phyloP scores from a whole-genome alignment of 1,140 invertebrate species.

The Zaprionus vittiger region DNA sequence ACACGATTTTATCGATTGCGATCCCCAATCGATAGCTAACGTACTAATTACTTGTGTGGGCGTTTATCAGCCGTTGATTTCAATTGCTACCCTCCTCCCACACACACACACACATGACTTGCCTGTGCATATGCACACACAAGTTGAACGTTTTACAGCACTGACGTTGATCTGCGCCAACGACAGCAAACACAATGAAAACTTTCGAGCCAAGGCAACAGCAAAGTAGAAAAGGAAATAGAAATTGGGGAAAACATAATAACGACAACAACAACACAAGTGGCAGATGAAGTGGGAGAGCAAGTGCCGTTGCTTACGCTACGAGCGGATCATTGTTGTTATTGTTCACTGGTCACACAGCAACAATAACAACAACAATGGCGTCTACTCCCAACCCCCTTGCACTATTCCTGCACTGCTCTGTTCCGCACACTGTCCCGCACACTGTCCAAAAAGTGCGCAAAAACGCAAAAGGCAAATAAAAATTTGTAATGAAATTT shows the following conservation, averaged over 20 bases:
- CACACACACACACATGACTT: not conserved
- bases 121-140: not conserved
- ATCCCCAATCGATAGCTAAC: not conserved
- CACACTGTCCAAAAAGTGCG: slow-evolving; percentile 31
- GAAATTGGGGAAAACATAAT: slow-evolving; percentile 35
- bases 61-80: not conserved
- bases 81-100: not conserved
- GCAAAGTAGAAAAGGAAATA: slow-evolving; percentile 27
- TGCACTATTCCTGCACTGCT: not conserved
- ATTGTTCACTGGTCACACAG: slow-evolving; percentile 36
- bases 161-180: slow-evolving; percentile 26
- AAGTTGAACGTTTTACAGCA: slow-evolving; percentile 7
- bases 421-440: not conserved
- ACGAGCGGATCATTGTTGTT: slow-evolving; percentile 38
- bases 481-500: slow-evolving; percentile 82
- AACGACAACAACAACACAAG: slow-evolving; percentile 30
- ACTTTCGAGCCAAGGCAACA: not conserved
- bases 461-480: slow-evolving; percentile 62
- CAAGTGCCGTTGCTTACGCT: slow-evolving; percentile 24
- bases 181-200: slow-evolving; percentile 3
- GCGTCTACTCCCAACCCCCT: not conserved
- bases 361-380: slow-evolving; percentile 33
- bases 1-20: not conserved
- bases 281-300: slow-evolving; percentile 23
- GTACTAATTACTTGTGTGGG: not conserved